These are phyloP conservation scores for Plectrocnemia conspersa DNA, from an alignment of 1,140 invertebrate genomes.

Conservation along the genomic window DNA sequence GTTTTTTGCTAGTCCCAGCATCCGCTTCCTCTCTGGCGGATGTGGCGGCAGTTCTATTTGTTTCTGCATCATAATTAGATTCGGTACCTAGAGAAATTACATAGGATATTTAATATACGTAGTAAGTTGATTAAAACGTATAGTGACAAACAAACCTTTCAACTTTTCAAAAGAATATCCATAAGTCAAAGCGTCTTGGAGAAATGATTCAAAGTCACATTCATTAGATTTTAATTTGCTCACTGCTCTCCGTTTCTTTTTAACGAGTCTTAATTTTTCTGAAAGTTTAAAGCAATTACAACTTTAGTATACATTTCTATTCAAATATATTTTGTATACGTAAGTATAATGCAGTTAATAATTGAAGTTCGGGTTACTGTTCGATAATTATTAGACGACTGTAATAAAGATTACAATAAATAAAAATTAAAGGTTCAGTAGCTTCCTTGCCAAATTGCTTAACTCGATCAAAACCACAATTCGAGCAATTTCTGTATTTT, in stretches of 20 bases:
- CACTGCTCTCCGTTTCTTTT: constrained; percentile 22
- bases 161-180: constrained; percentile 24
- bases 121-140: too few species aligned
- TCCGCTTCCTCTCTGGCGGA: constrained; percentile 9
- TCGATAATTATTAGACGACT: too few species aligned
- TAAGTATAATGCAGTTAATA: too few species aligned
- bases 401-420: too few species aligned
- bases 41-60: not conserved
- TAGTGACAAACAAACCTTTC: not conserved
- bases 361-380: too few species aligned
- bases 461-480: too few species aligned
- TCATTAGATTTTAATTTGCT: constrained; percentile 25
- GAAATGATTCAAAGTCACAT: constrained; percentile 24
- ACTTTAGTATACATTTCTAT: too few species aligned
- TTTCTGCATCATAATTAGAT: constrained; percentile 5
- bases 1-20: constrained; percentile 1
- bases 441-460: too few species aligned
- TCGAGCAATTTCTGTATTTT: too few species aligned
- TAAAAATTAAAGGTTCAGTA: too few species aligned
- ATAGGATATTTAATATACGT: too few species aligned
- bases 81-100: not conserved
- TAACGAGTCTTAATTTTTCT: constrained; percentile 25
- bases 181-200: constrained; percentile 14
- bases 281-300: constrained; percentile 9
- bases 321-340: too few species aligned